Evolutionary conservation across 2,113 vertebrate genomes (phyloP).

Genomic region (Semnornis frantzii): DNA sequence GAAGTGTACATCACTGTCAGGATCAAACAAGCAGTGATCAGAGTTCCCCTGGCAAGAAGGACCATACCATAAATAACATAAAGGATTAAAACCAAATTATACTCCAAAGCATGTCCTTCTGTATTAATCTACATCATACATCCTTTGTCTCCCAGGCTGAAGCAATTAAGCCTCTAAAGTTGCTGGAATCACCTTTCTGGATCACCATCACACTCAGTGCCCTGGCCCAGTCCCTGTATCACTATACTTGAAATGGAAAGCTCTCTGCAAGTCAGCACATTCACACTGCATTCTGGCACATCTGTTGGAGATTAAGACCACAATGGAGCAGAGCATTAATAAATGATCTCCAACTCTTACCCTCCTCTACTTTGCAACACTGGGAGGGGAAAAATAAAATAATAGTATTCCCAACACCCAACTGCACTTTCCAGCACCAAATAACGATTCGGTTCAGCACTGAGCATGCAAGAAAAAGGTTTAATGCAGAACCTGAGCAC

Average conservation of each 20-base stretch:
- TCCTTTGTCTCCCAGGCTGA: background rate
- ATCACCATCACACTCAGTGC: background rate
- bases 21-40: background rate
- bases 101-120: background rate
- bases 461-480: background rate
- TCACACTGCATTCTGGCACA: background rate
- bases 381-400: background rate
- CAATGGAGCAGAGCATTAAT: conserved; percentile 43
- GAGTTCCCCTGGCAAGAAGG: background rate
- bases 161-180: background rate
- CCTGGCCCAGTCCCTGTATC: background rate
- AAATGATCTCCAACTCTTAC: conserved; percentile 23
- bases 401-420: background rate
- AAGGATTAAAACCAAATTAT: background rate
- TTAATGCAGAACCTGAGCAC: background rate
- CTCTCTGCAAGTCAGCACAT: background rate
- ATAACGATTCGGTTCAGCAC: background rate
- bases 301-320: conserved; percentile 41
- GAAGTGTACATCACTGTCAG: background rate
- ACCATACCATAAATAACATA: background rate
- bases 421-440: conserved; percentile 27
- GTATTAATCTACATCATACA: background rate
- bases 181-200: background rate
- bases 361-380: background rate
- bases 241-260: background rate